A percentile compares a stretch with the other conserved stretches of the same genome.
phyloP scores from a whole-genome alignment of 2,113 vertebrate species.

The Poecile atricapillus region DNA sequence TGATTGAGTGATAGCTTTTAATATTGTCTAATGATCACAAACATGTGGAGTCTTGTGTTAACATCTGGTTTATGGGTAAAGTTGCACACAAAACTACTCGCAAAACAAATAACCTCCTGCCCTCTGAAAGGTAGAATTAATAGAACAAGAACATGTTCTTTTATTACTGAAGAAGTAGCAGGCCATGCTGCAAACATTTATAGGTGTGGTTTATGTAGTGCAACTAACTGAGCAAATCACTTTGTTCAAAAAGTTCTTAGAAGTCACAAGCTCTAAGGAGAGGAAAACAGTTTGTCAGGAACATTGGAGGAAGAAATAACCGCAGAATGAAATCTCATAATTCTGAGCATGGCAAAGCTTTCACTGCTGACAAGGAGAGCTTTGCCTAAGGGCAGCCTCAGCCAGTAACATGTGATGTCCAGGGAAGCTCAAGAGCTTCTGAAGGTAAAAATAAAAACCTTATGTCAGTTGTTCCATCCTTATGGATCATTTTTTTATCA shows the following conservation, averaged over 20 bases:
- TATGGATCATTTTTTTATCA: neutral
- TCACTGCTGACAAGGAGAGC: neutral
- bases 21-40: conserved; percentile 69
- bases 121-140: conserved; percentile 51
- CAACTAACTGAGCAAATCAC: neutral
- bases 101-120: conserved; percentile 13
- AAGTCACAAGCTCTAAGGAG: neutral
- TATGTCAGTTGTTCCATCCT: neutral
- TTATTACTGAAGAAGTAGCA: conserved; percentile 26
- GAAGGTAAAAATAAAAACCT: neutral
- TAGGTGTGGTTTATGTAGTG: neutral
- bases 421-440: neutral
- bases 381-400: neutral
- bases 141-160: conserved; percentile 21
- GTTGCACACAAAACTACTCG: neutral
- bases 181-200: neutral
- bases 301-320: neutral
- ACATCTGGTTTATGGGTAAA: conserved; percentile 67
- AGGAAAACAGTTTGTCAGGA: neutral
- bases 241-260: neutral
- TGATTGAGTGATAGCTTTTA: conserved; percentile 60
- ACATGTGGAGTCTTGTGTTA: conserved; percentile 49
- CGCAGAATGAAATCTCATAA: neutral
- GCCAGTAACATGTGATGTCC: neutral
- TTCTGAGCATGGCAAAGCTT: neutral